Evolutionary conservation across 2,797 vertebrate species (phyloP).

Genomic region (Oryzias dopingdopingensis): DNA sequence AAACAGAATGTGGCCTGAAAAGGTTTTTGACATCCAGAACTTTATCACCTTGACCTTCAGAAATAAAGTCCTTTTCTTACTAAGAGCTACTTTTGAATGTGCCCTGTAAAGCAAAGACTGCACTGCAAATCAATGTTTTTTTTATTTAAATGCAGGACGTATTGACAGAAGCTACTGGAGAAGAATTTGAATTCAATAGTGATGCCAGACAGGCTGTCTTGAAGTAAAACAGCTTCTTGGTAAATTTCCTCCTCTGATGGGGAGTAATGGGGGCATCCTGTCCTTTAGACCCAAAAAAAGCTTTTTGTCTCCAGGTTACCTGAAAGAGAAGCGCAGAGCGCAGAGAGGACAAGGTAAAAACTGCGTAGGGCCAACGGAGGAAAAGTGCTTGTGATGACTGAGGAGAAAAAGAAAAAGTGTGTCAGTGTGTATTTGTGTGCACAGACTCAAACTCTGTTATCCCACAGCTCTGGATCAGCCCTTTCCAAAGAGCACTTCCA

Average conservation of each 20-base stretch:
- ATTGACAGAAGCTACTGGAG: too few species aligned
- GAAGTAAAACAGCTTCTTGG: constrained; percentile 12
- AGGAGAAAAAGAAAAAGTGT: constrained; percentile 5
- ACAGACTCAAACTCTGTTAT: constrained; percentile 4
- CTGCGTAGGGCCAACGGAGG: constrained; percentile 18
- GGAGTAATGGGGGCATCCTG: constrained; percentile 12
- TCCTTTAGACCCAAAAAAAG: constrained; percentile 20
- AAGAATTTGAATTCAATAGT: too few species aligned
- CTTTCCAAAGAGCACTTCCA: constrained; percentile 56
- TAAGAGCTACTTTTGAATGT: too few species aligned
- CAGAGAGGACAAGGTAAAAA: constrained; percentile 29
- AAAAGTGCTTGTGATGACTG: constrained; percentile 51
- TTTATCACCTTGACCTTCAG: too few species aligned
- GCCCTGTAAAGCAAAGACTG: too few species aligned
- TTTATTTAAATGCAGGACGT: too few species aligned
- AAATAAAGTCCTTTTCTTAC: too few species aligned
- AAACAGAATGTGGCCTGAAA: too few species aligned
- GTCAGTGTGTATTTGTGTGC: constrained; percentile 2
- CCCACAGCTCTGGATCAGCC: constrained; percentile 33
- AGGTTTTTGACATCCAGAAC: too few species aligned
- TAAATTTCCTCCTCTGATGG: constrained; percentile 9
- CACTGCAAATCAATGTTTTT: too few species aligned
- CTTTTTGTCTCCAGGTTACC: constrained; percentile 48
- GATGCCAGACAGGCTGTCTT: background rate
- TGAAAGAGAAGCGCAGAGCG: constrained; percentile 26